Evolutionary conservation across 2,888 invertebrate species (phyloP).

Genomic region (Eupithecia tripunctaria): DNA sequence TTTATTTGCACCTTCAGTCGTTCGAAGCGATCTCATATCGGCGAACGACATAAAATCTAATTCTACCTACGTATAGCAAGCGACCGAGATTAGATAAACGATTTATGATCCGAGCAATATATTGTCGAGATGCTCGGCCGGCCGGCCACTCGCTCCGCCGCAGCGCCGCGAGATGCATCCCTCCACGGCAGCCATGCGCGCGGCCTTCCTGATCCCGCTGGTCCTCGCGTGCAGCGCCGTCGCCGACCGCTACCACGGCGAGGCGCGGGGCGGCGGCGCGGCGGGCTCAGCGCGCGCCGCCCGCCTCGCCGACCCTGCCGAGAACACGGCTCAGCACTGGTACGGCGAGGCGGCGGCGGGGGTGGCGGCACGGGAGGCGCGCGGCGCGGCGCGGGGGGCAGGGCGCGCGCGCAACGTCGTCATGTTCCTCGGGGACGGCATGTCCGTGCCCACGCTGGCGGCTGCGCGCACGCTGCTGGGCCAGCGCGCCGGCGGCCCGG

Average conservation of each 20-base stretch:
- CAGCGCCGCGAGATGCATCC: neutral
- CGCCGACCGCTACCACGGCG: conserved; percentile 34
- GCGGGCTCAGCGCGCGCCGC: conserved; percentile 36
- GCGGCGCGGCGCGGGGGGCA: conserved; percentile 44
- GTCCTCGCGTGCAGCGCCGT: conserved; percentile 10
- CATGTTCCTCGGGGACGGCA: conserved; percentile 89
- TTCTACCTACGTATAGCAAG: no score
- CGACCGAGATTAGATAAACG: conserved; percentile 3
- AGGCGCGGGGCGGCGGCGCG: conserved; percentile 29
- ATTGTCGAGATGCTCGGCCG: neutral
- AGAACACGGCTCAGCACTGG: conserved; percentile 41
- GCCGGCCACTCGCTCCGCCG: neutral
- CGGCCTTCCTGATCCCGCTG: conserved; percentile 9
- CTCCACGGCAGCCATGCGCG: neutral
- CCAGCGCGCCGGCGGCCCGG: conserved; percentile 75
- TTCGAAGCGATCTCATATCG: neutral
- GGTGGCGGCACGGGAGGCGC: conserved; percentile 14
- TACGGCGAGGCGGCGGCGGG: conserved; percentile 42
- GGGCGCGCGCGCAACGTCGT: conserved; percentile 84
- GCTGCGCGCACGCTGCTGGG: conserved; percentile 85
- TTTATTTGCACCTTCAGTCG: no score
- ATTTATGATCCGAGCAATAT: neutral
- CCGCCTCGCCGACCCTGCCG: conserved; percentile 19
- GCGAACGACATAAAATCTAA: neutral
- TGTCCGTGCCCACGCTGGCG: conserved; percentile 88